Evolutionary conservation across 2,888 invertebrate species (phyloP).

Genomic region (Himalopsyche tibetana): DNA sequence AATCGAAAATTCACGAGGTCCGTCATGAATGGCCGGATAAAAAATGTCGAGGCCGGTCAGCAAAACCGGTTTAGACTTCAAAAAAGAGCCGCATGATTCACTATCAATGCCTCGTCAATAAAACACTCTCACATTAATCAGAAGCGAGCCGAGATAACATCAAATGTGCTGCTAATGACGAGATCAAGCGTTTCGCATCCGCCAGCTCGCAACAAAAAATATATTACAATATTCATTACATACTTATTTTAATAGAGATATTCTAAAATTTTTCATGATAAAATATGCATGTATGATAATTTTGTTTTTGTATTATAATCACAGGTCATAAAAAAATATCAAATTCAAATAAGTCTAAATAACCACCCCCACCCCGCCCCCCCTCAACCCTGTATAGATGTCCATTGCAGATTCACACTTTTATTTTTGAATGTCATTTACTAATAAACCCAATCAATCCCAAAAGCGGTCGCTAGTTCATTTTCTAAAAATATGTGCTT

Average conservation of each 20-base stretch:
- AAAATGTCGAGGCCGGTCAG: slow-evolving; percentile 38
- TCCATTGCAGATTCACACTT: no score
- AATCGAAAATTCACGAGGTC: not conserved
- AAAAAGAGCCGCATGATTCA: slow-evolving; percentile 41
- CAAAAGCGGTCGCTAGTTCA: no score
- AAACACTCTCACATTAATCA: slow-evolving; percentile 61
- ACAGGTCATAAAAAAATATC: no score
- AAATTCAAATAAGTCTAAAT: no score
- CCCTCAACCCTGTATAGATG: no score
- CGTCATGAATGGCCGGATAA: slow-evolving; percentile 42
- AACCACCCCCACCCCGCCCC: no score
- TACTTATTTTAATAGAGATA: slow-evolving; percentile 8
- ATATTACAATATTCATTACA: slow-evolving; percentile 37
- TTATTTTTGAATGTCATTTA: no score
- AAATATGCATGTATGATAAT: not conserved
- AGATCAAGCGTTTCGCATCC: slow-evolving; percentile 39
- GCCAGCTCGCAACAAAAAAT: slow-evolving; percentile 10
- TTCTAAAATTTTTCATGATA: not conserved
- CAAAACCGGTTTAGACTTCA: slow-evolving; percentile 39
- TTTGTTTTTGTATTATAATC: no score
- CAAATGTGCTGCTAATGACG: slow-evolving; percentile 42
- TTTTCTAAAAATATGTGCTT: no score
- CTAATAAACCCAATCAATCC: no score
- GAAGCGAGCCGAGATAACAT: slow-evolving; percentile 46
- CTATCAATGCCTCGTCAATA: slow-evolving; percentile 60